These are phyloP conservation scores for Arremon aurantiirostris DNA, from an alignment of 2,797 vertebrate species.

Conservation along the genomic window DNA sequence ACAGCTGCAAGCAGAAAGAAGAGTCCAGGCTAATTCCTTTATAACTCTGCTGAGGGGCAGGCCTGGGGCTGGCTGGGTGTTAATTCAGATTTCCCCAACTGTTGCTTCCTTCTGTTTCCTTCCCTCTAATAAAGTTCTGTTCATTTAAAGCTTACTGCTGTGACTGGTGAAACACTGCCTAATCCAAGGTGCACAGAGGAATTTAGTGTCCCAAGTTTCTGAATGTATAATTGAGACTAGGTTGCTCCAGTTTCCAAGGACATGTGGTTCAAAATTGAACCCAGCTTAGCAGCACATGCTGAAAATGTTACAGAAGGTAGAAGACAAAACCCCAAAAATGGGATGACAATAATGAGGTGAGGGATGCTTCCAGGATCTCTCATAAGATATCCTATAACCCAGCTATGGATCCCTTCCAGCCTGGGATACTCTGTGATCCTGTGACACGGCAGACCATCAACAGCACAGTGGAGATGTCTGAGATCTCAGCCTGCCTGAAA, in stretches of 20 bases:
- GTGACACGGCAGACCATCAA: neutral
- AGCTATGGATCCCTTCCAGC: neutral
- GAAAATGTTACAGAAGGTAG: neutral
- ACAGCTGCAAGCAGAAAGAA: neutral
- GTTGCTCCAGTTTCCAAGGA: neutral
- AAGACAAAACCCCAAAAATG: neutral
- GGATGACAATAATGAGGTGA: neutral
- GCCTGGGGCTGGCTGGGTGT: neutral
- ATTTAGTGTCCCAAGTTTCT: neutral
- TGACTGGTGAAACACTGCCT: neutral
- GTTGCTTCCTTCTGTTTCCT: neutral
- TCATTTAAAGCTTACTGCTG: neutral
- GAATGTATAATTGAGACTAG: neutral
- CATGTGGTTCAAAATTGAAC: fast-evolving
- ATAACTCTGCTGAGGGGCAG: neutral
- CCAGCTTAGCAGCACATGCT: neutral
- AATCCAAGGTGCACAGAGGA: neutral
- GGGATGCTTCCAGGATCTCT: neutral
- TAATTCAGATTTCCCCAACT: neutral
- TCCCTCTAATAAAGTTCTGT: neutral
- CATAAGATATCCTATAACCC: neutral
- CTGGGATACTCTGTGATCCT: neutral
- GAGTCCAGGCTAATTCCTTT: neutral
- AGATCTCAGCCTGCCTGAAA: neutral
- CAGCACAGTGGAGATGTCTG: neutral